Percentiles rank a stretch among this genome's conserved stretches.
Conservation (phyloP, 1,140 invertebrate species). For the Zophobas morio region DNA sequence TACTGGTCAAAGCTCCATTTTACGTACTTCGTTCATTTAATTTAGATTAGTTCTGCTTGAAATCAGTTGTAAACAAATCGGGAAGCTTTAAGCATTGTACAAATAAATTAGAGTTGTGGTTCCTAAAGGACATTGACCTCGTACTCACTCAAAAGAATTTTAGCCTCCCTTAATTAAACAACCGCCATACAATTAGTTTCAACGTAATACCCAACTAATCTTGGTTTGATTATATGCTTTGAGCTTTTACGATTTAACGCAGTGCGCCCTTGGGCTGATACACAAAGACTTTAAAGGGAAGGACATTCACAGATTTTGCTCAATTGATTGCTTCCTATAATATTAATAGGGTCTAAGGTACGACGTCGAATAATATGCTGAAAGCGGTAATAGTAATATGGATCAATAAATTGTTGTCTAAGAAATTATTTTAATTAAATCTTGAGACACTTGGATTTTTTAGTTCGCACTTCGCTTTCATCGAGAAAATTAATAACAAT, state of each 20-base stretch:
- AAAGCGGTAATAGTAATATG: too few relatives aligned
- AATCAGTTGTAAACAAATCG: too few relatives aligned
- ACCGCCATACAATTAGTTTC: background rate
- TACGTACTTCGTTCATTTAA: too few relatives aligned
- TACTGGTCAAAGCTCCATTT: too few relatives aligned
- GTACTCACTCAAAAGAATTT: background rate
- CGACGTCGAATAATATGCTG: too few relatives aligned
- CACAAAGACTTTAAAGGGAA: background rate
- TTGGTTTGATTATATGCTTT: background rate
- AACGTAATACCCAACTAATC: background rate
- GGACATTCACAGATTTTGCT: background rate
- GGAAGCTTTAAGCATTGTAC: too few relatives aligned
- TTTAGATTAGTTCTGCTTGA: too few relatives aligned
- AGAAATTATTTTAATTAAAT: too few relatives aligned
- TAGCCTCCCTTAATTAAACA: background rate
- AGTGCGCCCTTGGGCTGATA: background rate
- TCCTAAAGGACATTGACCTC: background rate
- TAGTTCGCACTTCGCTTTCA: too few relatives aligned
- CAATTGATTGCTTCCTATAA: background rate
- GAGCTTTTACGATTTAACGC: background rate
- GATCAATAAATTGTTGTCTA: too few relatives aligned
- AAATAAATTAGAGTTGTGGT: background rate
- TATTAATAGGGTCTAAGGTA: background rate
- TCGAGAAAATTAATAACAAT: too few relatives aligned
- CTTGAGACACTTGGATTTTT: too few relatives aligned